Evolutionary conservation across 2,797 vertebrate genomes (phyloP).

Genomic region (Odontamblyopus rebecca): DNA sequence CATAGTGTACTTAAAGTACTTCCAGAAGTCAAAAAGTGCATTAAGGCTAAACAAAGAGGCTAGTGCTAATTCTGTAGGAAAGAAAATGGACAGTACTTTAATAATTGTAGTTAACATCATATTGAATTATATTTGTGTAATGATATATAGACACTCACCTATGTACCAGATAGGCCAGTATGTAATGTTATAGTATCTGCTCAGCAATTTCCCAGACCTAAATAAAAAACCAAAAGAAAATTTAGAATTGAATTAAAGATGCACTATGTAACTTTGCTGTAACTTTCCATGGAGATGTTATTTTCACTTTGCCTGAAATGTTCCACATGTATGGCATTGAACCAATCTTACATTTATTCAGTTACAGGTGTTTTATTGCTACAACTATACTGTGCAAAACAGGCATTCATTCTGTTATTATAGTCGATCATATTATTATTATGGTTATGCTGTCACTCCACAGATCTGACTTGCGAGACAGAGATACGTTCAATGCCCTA

Average conservation of each 20-base stretch:
- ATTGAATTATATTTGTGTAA: background rate
- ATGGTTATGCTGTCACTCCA: too few relatives aligned
- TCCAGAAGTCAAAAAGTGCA: conserved; percentile 95
- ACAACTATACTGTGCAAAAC: too few relatives aligned
- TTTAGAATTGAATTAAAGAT: background rate
- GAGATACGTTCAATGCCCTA: too few relatives aligned
- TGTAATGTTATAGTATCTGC: conserved; percentile 88
- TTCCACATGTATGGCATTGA: too few relatives aligned
- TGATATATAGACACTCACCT: conserved; percentile 76
- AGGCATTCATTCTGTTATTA: too few relatives aligned
- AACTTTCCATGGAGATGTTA: too few relatives aligned
- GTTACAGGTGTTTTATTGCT: too few relatives aligned
- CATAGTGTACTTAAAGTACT: conserved; percentile 94
- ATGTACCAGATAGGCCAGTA: conserved; percentile 97
- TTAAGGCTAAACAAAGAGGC: conserved; percentile 92
- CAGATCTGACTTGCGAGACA: too few relatives aligned
- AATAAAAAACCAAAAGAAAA: conserved; percentile 13
- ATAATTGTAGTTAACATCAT: background rate
- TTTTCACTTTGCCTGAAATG: too few relatives aligned
- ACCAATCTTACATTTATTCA: too few relatives aligned
- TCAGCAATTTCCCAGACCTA: conserved; percentile 91
- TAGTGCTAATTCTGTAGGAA: conserved; percentile 82
- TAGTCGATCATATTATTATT: too few relatives aligned
- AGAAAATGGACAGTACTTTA: background rate
- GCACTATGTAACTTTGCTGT: too few relatives aligned